Evolutionary conservation across 2,797 vertebrate genomes (phyloP), one percentile per base, ranked within the genome.

Genomic region (Sebastes oblongus): DNA sequence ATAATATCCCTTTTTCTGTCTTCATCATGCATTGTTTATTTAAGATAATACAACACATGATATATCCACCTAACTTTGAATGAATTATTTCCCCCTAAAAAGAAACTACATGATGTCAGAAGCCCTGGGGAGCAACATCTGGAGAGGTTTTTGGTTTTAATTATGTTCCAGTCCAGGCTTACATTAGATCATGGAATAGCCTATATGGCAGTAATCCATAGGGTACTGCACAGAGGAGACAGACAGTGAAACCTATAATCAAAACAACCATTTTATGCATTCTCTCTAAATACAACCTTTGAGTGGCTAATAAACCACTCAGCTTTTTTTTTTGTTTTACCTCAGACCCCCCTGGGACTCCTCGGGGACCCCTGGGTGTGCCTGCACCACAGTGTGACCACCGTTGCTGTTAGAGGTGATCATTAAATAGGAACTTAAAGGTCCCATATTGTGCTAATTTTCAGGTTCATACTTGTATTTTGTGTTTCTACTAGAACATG

Each of bases 401-500:
- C 39, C 32, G 1, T 32, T 46, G 74, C 54, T 22, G 24, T 10
- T 10, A 22, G 65, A 78, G 65, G 66, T 54, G 9, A 34, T 61
- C 42, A 74, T 67, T 56, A 68, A 29, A 34, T 52, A 66, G 92
- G 92, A 94, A 93, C 91, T 0, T 1, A 42, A 39, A 39, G 36
- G 36, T 39, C 36, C 13, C 5, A 39, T 14, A 39, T 39, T 39
- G 13, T 39, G 36, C 36, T 39, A 14, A 39, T 39, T 39, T 39
- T 39, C 36, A 39, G 1, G 13, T 39, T 39, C 36, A 39, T 39
- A 39, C 36, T 39, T 39, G 36, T 39, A 39, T 6, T 39, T 39
- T 14, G 36, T 39, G 36, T 39, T 39, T 39, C 13, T 6, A 39
- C 36, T 39, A 39, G 36, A 39, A 39, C 36, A 39, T 14, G 36